These are phyloP conservation scores for Drosophila putrida DNA, from an alignment of 2,888 invertebrate genomes.

Conservation along the genomic window DNA sequence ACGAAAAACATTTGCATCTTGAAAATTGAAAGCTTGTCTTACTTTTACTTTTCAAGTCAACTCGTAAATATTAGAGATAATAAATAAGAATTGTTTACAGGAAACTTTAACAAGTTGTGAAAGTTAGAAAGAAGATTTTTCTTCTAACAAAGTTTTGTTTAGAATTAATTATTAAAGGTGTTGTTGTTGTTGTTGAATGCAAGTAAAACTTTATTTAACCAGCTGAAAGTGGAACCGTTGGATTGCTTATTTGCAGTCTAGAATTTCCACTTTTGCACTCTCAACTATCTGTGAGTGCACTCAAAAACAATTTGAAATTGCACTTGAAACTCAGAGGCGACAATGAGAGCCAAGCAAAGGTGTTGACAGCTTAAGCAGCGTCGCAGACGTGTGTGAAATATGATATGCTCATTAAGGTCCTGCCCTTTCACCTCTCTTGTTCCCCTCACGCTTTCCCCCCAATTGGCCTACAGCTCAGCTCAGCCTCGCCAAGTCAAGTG, in stretches of 20 bases:
- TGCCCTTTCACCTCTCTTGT: conserved; percentile 26
- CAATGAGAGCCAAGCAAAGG: conserved; percentile 26
- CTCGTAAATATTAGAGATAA: conserved; percentile 1
- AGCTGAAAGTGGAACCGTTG: neutral
- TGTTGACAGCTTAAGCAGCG: conserved; percentile 58
- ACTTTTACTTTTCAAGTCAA: neutral
- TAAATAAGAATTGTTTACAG: neutral
- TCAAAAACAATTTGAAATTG: conserved; percentile 54
- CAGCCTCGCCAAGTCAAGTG: conserved; percentile 65
- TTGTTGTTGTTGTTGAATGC: conserved; percentile 13
- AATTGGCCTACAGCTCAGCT: conserved; percentile 33
- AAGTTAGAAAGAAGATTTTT: neutral
- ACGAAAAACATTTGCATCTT: neutral
- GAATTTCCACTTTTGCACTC: conserved; percentile 2
- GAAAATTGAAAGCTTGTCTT: neutral
- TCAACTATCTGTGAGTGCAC: conserved; percentile 42
- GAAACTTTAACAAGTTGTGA: neutral
- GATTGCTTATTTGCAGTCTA: conserved; percentile 6
- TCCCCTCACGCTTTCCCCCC: neutral
- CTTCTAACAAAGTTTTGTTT: conserved; percentile 41
- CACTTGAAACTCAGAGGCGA: conserved; percentile 39
- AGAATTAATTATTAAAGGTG: conserved; percentile 31
- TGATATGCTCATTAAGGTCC: conserved; percentile 70
- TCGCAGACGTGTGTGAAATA: conserved; percentile 66
- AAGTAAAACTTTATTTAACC: conserved; percentile 8